Base-by-base conservation (phyloP, 2,113 vertebrate species). In the Smithornis capensis region DNA sequence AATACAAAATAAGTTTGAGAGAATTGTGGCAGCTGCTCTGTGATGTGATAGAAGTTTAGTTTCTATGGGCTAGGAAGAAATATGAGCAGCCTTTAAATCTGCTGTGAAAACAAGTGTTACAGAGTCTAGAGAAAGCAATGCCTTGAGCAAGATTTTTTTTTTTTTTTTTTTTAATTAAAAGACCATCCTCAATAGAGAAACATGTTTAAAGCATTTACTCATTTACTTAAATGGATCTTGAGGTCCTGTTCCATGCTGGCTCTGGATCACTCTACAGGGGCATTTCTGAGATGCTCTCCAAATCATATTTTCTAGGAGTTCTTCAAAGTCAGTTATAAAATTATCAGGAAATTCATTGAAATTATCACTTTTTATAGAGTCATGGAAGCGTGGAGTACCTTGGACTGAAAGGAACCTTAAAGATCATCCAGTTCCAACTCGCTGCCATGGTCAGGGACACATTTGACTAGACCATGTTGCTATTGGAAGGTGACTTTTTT, bases 61-160 rank as follows among this genome's bases (percentile, higher is more conserved):
- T 95, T 89, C 77, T 81, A 73, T 83, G 56, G 73, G 45, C 11
- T 40, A 93, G 45, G 35, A 96, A 96, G 70, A 97, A 96, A 95
- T 83, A 89, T 0, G 11, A 59, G 50, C 12, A 80, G 40, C 10
- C 6, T 22, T 64, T 59, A 19, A 49, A 11, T 71, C 16, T 56
- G 6, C 14, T 18, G n/a, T 53, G 68, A 90, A 84, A 87, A 60
- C 0, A 1, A 88, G 18, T 23, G 9, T 10, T 63, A 37, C 1
- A 2, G 37, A 53, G 19, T 19, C 45, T 74, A 50, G 35, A 76
- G 67, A 31, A 27, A 81, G 3, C 3, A 44, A 31, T 45, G 12
- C 3, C 52, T 44, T 59, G 11, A 56, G 6, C 2, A 42, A 83
- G 16, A 4, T 2, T 45, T 55, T 13, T 35, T 64, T 5, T 63